phyloP scores from a whole-genome alignment of 2,888 invertebrate species.

The Margaritifera margaritifera region DNA sequence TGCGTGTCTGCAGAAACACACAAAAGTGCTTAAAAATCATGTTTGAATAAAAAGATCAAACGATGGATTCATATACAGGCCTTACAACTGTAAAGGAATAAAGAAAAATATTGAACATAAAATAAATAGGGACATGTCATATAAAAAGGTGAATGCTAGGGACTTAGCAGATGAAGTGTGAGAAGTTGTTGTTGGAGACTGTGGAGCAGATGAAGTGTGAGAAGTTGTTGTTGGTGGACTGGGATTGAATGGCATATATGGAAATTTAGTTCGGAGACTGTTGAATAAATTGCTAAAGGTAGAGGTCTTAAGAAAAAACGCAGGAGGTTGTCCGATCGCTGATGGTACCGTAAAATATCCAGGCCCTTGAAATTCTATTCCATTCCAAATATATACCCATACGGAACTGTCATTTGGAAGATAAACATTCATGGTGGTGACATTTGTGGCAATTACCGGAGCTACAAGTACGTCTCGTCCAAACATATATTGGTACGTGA shows the following conservation, averaged over 20 bases:
- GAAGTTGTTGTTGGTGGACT: slow-evolving; percentile 5
- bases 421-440: slow-evolving; percentile 45
- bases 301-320: slow-evolving; percentile 57
- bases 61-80: neutral
- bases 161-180: neutral
- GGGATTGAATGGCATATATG: slow-evolving; percentile 13
- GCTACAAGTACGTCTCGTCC: slow-evolving; percentile 64
- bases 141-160: neutral
- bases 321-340: slow-evolving; percentile 62
- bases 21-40: too few species aligned
- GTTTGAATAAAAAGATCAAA: too few species aligned
- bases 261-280: slow-evolving; percentile 25
- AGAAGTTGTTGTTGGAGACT: neutral
- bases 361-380: slow-evolving; percentile 26
- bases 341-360: slow-evolving; percentile 40
- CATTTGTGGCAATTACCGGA: slow-evolving; percentile 53
- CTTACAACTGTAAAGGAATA: neutral
- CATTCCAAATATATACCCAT: slow-evolving; percentile 60
- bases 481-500: slow-evolving; percentile 63
- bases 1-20: too few species aligned
- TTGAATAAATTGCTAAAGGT: slow-evolving; percentile 36
- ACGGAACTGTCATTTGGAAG: slow-evolving; percentile 44
- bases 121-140: neutral
- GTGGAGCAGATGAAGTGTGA: slow-evolving; percentile 3
- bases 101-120: neutral